Base-by-base conservation (phyloP, 2,113 vertebrate genomes). In the Varanus komodoensis region DNA sequence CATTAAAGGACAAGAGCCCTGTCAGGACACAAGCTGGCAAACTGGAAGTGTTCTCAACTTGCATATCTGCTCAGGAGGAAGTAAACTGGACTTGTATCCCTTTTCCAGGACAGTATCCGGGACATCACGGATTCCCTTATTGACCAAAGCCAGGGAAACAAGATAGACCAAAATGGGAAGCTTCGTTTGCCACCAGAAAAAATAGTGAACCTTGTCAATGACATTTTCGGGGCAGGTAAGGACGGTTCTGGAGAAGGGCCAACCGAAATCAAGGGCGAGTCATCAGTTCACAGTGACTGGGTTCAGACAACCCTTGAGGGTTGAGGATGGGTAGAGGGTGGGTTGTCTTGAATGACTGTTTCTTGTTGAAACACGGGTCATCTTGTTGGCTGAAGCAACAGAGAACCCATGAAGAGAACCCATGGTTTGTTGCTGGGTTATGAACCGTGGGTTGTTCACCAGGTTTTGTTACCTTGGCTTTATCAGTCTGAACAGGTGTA, bases 221-320 rank as follows among this genome's bases (percentile, higher is more conserved):
- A 99, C 87, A 96, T 99, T 78, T 99, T 99, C 83, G 99, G 98
- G 92, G 98, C 98, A 15, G 98, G 98, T 99, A 96, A 84, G 96
- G 88, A 4, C 4, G 32, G 52, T 52, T 14, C 23, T 1, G 3
- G 0, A 29, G 17, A 54, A 9, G 67, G 32, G 9, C 7, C 8
- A 48, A 79, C 23, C 34, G 4, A 38, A 8, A 38, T 27, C 44
- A 50, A 23, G 27, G 44, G 8, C 27, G 44, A 17, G 15, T 8
- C 8, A 21, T 17, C 19, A 44, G n/a, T 19, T 74, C 73, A 12
- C 32, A 34, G 14, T 74, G 32, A n/a, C 54, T 54, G 54, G 54
- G 54, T 54, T 54, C 54, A 54, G 54, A 54, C 54, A 54, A 54
- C 54, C 2, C 54, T 54, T 12, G 11, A 54, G 54, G 54, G 54